Evolutionary conservation across 1,140 invertebrate genomes (phyloP), one percentile per base, ranked within the genome.

Genomic region (Lepidurus apus): DNA sequence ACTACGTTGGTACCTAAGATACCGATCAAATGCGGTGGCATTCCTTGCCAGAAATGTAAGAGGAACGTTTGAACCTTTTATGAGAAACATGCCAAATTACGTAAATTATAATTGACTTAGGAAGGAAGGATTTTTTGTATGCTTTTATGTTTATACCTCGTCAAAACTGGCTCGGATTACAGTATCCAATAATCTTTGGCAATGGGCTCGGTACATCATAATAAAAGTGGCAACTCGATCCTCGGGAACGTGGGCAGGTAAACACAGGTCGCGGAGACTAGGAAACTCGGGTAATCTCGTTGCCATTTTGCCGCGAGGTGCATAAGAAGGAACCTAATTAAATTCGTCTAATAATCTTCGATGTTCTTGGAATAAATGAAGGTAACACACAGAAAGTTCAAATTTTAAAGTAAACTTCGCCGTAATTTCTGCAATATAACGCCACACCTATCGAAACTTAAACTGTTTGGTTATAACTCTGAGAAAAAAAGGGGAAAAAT

Each of bases 191-290:
- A 89, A 85, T 42, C 87, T 81, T 80, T 89, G 87, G 81, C 88
- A 88, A 80, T 89, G 88, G 5, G 87, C 86, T 73, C 87, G 81
- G 81, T 89, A 89, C 87, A 89, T 88, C 84, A 87, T 85, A 21
- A 88, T 82, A 81, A 89, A 88, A 7, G 87, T 88, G 1, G 83
- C 79, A 42, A 87, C 85, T 85, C 87, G 81, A 24, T 85, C 86
- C 79, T 85, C 82, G 1, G 85, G 82, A 2, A 87, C 81, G 24
- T 84, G 83, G 13, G 84, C 80, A 13, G 86, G 86, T 0, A 88
- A 81, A 79, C 85, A 83, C n/a, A 88, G 81, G 73, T 87, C 86
- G 77, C 84, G 84, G 11, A 87, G 81, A 26, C 84, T 84, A 1
- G 87, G 87, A 81, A 88, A 88, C n/a, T 88, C 86, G 13, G 87